Conservation (phyloP, 2,797 vertebrate species). For the Orestias chungarensis region DNA sequence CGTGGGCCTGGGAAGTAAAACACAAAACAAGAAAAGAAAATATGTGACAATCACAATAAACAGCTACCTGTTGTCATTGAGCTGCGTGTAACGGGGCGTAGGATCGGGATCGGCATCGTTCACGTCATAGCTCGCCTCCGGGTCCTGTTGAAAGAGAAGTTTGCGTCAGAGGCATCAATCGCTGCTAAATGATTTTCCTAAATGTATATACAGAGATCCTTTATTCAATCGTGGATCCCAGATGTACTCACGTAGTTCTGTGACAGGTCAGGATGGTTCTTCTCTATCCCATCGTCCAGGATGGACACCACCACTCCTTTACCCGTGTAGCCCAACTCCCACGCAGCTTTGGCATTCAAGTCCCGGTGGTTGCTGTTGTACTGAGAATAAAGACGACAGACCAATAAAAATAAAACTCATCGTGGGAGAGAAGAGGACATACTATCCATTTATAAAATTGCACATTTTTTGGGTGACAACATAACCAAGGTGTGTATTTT, state of each 20-base stretch:
- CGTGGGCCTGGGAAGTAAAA: neutral
- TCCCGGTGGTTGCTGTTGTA: slow-evolving; percentile 88
- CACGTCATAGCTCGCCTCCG: slow-evolving; percentile 95
- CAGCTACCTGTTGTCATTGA: slow-evolving; percentile 94
- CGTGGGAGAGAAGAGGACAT: slow-evolving; percentile 18
- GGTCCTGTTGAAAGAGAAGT: slow-evolving; percentile 70
- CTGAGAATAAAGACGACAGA: slow-evolving; percentile 72
- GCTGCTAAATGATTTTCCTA: neutral
- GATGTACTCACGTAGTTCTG: slow-evolving; percentile 76
- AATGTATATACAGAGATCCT: neutral
- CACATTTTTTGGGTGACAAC: neutral
- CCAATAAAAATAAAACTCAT: slow-evolving; percentile 45
- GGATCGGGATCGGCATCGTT: slow-evolving; percentile 97
- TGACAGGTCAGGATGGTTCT: slow-evolving; percentile 93
- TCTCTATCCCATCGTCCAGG: slow-evolving; percentile 97
- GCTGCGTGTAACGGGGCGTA: slow-evolving; percentile 95
- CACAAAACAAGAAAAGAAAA: slow-evolving; percentile 23
- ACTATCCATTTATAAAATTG: neutral
- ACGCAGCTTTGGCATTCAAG: slow-evolving; percentile 93
- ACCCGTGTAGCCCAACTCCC: slow-evolving; percentile 93
- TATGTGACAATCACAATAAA: slow-evolving; percentile 2
- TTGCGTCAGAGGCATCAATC: neutral
- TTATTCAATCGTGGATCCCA: neutral
- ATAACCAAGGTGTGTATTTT: slow-evolving; percentile 3
- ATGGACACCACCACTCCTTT: slow-evolving; percentile 95